Evolutionary conservation across 1,140 invertebrate genomes (phyloP).

Genomic region (Magallana ariakensis): DNA sequence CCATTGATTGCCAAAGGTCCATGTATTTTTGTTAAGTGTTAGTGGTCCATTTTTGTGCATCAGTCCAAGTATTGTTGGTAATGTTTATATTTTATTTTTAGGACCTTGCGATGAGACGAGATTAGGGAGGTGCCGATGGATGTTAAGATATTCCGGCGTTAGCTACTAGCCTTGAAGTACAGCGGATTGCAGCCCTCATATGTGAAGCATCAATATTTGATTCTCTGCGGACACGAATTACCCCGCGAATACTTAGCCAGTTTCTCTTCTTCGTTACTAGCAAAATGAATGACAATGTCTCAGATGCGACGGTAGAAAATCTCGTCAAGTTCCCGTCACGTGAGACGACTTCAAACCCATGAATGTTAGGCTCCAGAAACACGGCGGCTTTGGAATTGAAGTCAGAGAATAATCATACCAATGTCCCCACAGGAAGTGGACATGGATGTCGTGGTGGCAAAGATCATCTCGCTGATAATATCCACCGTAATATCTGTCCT

Average conservation of each 20-base stretch:
- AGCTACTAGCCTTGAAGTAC: background rate
- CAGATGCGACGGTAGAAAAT: background rate
- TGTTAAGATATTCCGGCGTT: background rate
- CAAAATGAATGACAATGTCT: constrained; percentile 21
- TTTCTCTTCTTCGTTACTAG: background rate
- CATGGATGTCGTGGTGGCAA: constrained; percentile 76
- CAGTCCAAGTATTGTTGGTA: background rate
- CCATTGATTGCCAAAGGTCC: background rate
- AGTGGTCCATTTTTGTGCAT: background rate
- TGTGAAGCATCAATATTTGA: background rate
- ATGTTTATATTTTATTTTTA: background rate
- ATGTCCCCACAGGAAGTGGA: constrained; percentile 62
- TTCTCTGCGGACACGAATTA: constrained; percentile 25
- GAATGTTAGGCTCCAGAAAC: background rate
- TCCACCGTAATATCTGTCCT: constrained; percentile 71
- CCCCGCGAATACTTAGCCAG: background rate
- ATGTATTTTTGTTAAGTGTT: background rate
- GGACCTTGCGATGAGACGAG: background rate
- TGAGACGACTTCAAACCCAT: constrained; percentile 11
- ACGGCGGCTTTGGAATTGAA: background rate
- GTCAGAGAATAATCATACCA: background rate
- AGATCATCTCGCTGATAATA: constrained; percentile 73
- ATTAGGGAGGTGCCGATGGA: background rate
- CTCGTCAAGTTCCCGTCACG: constrained; percentile 7
- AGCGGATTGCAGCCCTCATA: background rate